These are phyloP conservation scores for Pygocentrus nattereri DNA, from an alignment of 2,797 vertebrate genomes.

Conservation along the genomic window DNA sequence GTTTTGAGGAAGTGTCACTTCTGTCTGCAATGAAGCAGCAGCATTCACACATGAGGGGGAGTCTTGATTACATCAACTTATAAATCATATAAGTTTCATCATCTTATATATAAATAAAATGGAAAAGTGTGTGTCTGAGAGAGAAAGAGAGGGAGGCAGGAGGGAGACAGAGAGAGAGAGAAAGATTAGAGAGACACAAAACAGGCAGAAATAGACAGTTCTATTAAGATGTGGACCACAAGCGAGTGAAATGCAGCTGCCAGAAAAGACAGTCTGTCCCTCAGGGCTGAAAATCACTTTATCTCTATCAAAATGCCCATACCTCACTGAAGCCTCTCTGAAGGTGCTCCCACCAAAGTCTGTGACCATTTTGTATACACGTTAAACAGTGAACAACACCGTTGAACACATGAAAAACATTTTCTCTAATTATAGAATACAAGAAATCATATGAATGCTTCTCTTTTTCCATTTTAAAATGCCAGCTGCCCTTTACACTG, in stretches of 20 bases:
- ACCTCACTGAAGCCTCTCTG: not conserved
- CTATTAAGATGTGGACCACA: not conserved
- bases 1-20: too few relatives aligned
- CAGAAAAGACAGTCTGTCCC: not conserved
- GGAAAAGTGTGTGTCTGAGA: too few relatives aligned
- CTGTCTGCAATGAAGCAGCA: too few relatives aligned
- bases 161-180: too few relatives aligned
- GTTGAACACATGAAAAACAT: not conserved
- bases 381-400: not conserved
- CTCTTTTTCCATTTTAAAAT: too few relatives aligned
- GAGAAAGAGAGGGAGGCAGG: not conserved
- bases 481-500: too few relatives aligned
- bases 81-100: not conserved
- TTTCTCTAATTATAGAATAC: not conserved
- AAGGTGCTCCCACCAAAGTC: not conserved
- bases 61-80: too few relatives aligned
- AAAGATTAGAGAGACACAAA: too few relatives aligned
- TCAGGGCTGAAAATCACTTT: not conserved
- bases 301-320: not conserved
- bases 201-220: not conserved
- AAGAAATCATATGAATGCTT: not conserved
- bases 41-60: too few relatives aligned
- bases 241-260: not conserved
- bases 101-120: too few relatives aligned
- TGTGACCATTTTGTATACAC: not conserved